Evolutionary conservation across 2,113 vertebrate species (phyloP).

Genomic region (Hucho hucho): DNA sequence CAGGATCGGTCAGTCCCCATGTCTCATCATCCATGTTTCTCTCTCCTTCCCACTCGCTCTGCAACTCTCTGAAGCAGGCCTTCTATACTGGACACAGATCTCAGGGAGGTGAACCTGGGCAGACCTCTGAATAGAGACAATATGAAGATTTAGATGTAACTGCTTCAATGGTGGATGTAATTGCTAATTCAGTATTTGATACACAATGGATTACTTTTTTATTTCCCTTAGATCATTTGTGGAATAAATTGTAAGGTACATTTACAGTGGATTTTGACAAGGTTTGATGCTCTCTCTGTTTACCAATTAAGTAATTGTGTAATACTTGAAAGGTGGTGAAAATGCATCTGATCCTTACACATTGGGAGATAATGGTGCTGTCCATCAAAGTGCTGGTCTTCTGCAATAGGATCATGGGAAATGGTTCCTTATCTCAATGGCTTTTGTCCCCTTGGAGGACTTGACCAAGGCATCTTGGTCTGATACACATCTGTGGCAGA

Average conservation of each 20-base stretch:
- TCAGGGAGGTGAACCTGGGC: constrained; percentile 46
- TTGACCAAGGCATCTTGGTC: constrained; percentile 7
- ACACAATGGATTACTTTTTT: too few species aligned
- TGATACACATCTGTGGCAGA: constrained; percentile 17
- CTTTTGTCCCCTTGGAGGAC: background rate
- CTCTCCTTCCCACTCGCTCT: constrained; percentile 37
- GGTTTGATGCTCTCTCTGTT: too few species aligned
- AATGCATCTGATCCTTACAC: constrained; percentile 32
- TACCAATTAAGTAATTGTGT: too few species aligned
- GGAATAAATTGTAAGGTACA: too few species aligned
- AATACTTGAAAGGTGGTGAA: too few species aligned
- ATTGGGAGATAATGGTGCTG: constrained; percentile 25
- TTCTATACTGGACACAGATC: constrained; percentile 44
- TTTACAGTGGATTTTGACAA: too few species aligned
- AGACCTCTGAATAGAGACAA: constrained; percentile 23
- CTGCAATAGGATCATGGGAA: constrained; percentile 10
- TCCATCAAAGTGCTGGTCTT: constrained; percentile 30
- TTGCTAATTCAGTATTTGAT: too few species aligned
- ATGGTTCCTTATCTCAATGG: background rate
- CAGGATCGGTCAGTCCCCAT: constrained; percentile 14
- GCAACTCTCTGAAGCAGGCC: constrained; percentile 49
- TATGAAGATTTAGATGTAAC: too few species aligned
- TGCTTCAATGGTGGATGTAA: too few species aligned
- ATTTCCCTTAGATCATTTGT: too few species aligned
- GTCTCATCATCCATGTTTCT: constrained; percentile 26